Evolutionary conservation across 2,113 vertebrate genomes (phyloP).

Genomic region (Pseudois nayaur): DNA sequence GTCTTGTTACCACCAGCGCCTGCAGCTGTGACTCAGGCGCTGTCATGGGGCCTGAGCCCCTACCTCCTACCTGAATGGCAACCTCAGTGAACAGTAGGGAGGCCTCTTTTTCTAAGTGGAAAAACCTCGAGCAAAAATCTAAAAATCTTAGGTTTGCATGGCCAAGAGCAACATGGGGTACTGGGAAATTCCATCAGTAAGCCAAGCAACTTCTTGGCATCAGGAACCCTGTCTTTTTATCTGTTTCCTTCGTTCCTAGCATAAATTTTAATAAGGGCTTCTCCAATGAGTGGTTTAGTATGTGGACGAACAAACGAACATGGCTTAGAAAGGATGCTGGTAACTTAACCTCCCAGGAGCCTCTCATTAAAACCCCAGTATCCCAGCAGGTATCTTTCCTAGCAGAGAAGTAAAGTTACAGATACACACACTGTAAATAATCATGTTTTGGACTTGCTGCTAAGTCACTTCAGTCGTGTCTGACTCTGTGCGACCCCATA

Average conservation of each 20-base stretch:
- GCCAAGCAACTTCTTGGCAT: slow-evolving; percentile 52
- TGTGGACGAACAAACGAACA: background rate
- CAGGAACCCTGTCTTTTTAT: background rate
- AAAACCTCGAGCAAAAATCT: background rate
- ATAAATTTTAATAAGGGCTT: background rate
- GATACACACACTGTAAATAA: background rate
- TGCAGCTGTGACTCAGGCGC: background rate
- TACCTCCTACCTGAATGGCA: background rate
- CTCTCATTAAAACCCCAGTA: background rate
- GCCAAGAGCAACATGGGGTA: slow-evolving; percentile 38
- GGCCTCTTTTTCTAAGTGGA: background rate
- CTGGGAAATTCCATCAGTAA: slow-evolving; percentile 43
- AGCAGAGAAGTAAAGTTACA: background rate
- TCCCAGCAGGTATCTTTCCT: background rate
- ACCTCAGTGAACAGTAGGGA: background rate
- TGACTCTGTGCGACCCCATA: too few relatives aligned
- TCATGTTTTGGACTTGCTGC: background rate
- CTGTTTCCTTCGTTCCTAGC: slow-evolving; percentile 45
- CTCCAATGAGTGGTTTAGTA: background rate
- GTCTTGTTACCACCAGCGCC: background rate
- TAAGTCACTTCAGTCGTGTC: too few relatives aligned
- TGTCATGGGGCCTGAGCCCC: background rate
- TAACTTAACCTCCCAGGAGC: background rate
- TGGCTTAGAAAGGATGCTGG: background rate
- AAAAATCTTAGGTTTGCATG: slow-evolving; percentile 20